These are phyloP conservation scores for Centropus bengalensis DNA, from an alignment of 2,113 vertebrate species.

Conservation along the genomic window DNA sequence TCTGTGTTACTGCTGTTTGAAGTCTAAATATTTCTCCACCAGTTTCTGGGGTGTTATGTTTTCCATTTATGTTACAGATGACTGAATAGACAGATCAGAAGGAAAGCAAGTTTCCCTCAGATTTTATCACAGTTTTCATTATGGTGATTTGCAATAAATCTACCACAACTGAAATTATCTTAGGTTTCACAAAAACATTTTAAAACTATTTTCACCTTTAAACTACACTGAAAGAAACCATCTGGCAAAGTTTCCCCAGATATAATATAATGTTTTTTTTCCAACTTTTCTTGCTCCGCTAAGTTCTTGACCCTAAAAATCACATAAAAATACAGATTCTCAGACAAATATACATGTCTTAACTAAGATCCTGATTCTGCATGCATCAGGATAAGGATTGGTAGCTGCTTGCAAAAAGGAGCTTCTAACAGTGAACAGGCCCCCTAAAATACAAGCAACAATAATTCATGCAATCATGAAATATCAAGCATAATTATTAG, in stretches of 20 bases:
- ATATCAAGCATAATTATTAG: neutral
- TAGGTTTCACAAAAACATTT: neutral
- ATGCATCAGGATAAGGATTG: neutral
- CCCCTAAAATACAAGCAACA: neutral
- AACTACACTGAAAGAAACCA: neutral
- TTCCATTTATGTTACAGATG: neutral
- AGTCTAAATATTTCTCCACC: neutral
- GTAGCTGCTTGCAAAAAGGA: neutral
- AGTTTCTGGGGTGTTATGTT: neutral
- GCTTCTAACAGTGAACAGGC: neutral
- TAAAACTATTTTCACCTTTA: neutral
- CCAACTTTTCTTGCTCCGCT: neutral
- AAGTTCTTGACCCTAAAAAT: neutral
- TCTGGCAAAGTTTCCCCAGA: neutral
- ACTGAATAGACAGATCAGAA: accelerated
- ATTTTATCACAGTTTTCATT: neutral
- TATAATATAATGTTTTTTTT: neutral
- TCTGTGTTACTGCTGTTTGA: neutral
- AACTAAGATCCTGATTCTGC: neutral
- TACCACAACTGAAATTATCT: neutral
- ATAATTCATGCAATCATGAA: neutral
- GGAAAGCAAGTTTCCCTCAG: neutral
- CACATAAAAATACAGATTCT: neutral
- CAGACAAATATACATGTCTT: neutral
- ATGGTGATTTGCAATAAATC: neutral